phyloP scores from a whole-genome alignment of 2,113 vertebrate species.

The Zosterops pallidus region DNA sequence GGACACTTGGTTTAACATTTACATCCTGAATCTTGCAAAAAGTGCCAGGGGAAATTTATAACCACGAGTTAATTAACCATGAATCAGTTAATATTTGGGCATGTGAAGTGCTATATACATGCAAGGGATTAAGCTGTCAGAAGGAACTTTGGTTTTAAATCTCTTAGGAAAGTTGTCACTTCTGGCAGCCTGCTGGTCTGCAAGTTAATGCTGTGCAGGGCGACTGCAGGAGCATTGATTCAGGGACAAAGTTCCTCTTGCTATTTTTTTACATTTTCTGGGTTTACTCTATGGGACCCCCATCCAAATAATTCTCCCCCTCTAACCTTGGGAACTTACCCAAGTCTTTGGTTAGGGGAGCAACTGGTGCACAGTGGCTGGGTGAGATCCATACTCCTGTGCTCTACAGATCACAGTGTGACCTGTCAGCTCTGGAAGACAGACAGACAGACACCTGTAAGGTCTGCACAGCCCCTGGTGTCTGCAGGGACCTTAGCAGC shows the following conservation, averaged over 20 bases:
- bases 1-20: slow-evolving; percentile 36
- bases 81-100: slow-evolving; percentile 59
- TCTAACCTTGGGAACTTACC: neutral
- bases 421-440: neutral
- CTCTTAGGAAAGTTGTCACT: slow-evolving; percentile 41
- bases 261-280: neutral
- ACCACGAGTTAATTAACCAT: slow-evolving; percentile 56
- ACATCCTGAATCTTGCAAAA: slow-evolving; percentile 30
- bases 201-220: neutral
- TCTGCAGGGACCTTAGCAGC: neutral
- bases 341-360: neutral
- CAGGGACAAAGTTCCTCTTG: neutral
- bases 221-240: neutral
- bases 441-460: neutral
- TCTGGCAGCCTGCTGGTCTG: slow-evolving; percentile 29
- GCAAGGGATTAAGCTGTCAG: slow-evolving; percentile 58
- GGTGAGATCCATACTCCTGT: neutral
- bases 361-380: neutral
- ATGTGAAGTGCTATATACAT: slow-evolving; percentile 60
- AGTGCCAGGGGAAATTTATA: slow-evolving; percentile 54
- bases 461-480: neutral
- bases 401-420: neutral
- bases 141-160: slow-evolving; percentile 23
- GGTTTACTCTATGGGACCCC: neutral
- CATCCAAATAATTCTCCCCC: neutral